Evolutionary conservation across 2,113 vertebrate genomes (phyloP).

Genomic region (Oncorhynchus kisutch): DNA sequence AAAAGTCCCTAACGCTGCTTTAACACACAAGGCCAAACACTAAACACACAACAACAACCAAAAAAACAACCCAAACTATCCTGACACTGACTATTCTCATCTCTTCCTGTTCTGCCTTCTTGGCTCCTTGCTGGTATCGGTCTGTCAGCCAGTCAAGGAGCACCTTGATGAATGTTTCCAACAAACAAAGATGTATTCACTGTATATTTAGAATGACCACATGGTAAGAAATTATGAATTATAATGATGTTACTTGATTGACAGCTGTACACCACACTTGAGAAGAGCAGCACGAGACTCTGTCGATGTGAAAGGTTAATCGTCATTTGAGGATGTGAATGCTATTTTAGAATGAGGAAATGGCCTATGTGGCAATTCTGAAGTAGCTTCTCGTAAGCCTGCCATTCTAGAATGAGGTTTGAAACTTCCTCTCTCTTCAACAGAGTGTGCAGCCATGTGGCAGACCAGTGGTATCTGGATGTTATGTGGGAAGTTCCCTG

Average conservation of each 20-base stretch:
- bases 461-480: conserved; percentile 3
- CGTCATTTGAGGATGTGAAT: neutral
- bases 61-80: conserved; percentile 31
- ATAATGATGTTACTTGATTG: conserved; percentile 2
- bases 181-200: conserved; percentile 11
- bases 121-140: conserved; percentile 26
- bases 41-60: conserved; percentile 41
- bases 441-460: conserved; percentile 1
- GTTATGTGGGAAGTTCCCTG: neutral
- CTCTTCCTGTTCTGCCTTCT: conserved; percentile 47
- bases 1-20: conserved; percentile 62
- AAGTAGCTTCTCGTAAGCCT: conserved; percentile 28
- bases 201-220: conserved; percentile 27
- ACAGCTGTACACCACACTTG: conserved; percentile 5
- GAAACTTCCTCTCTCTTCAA: neutral
- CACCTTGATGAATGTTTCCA: conserved; percentile 55
- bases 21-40: conserved; percentile 57
- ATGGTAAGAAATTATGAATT: conserved; percentile 27
- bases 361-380: neutral
- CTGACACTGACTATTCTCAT: neutral
- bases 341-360: neutral
- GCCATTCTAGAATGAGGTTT: conserved; percentile 20
- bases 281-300: neutral
- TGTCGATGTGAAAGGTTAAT: neutral
- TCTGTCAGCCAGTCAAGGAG: conserved; percentile 21